Base-by-base conservation (phyloP, 2,797 vertebrate genomes). In the Coregonus ussuriensis region DNA sequence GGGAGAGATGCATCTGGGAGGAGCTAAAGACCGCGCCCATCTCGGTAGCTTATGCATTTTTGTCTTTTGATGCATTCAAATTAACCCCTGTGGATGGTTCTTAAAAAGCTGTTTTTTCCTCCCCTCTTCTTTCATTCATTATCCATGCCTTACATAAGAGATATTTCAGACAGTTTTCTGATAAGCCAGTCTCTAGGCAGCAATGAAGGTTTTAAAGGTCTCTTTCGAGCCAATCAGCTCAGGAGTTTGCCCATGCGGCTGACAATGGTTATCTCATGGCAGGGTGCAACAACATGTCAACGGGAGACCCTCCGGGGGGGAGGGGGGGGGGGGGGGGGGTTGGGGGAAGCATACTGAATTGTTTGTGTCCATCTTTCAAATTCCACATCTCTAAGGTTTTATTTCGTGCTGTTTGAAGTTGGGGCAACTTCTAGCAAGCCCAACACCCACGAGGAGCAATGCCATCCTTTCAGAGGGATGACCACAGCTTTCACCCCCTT, bases 11-110 rank as follows among this genome's bases (percentile, higher is more conserved):
- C 71, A 79, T 82, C 79, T 56, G 84, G 62, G 79, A 81, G 56
- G 68, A 76, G 66, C 51, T 71, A 83, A 80, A 86, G 67, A 84
- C 85, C 77, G 77, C 78, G 74, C 88, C 85, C 82, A 82, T 78
- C 74, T 77, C 84, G 86, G 91, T 90, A 86, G 93, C 84, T 93
- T 85, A 92, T 92, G 89, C 90, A 92, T 92, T 90, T 92, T 90
- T 90, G 82, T 91, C 91, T 92, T 94, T 47, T 94, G 93, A 93
- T 92, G 94, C 91, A 87, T 91, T 90, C 82, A 90, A 84, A 85
- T 90, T 87, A 88, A 88, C 88, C 91, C 91, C 83, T 80, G 85
- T 91, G 92, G 91, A 92, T 88, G 81, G 77, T 84, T 89, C 86
- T 89, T 11, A 47, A 47, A 47, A 47, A 47, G 9, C 41, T 89